Evolutionary conservation across 1,140 invertebrate genomes (phyloP).

Genomic region (Brachionus manjavacas): DNA sequence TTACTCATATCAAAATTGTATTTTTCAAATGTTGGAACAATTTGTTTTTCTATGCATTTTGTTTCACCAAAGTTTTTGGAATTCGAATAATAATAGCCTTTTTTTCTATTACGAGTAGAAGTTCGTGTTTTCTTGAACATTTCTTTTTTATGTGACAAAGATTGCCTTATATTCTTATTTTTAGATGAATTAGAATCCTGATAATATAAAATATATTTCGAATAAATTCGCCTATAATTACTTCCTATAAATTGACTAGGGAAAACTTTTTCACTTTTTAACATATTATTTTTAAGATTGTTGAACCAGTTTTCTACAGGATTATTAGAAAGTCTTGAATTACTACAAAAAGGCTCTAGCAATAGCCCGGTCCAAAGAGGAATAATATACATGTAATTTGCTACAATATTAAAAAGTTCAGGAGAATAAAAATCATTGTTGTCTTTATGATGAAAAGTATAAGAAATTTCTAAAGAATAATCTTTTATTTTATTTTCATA

Average conservation of each 20-base stretch:
- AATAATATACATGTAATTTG: not conserved
- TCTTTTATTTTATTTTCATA: too few species aligned
- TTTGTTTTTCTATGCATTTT: too few species aligned
- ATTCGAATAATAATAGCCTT: too few species aligned
- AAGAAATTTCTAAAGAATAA: too few species aligned
- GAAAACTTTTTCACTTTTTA: not conserved
- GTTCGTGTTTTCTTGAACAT: too few species aligned
- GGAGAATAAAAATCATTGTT: not conserved
- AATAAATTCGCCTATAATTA: not conserved
- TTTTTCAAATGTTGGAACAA: not conserved
- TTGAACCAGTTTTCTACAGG: slow-evolving; percentile 1
- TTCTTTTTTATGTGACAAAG: too few species aligned
- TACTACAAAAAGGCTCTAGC: not conserved
- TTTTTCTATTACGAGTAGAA: too few species aligned
- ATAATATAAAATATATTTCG: not conserved
- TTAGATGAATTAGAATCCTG: too few species aligned
- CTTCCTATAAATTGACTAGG: not conserved
- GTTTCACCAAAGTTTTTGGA: too few species aligned
- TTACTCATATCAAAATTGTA: too few species aligned
- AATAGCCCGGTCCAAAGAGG: not conserved
- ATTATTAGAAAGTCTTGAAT: not conserved
- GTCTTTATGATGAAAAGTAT: not conserved
- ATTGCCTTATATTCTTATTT: too few species aligned
- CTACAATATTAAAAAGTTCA: not conserved
- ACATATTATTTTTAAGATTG: not conserved